These are phyloP conservation scores for Novumbra hubbsi DNA, from an alignment of 2,797 vertebrate genomes.

Conservation along the genomic window DNA sequence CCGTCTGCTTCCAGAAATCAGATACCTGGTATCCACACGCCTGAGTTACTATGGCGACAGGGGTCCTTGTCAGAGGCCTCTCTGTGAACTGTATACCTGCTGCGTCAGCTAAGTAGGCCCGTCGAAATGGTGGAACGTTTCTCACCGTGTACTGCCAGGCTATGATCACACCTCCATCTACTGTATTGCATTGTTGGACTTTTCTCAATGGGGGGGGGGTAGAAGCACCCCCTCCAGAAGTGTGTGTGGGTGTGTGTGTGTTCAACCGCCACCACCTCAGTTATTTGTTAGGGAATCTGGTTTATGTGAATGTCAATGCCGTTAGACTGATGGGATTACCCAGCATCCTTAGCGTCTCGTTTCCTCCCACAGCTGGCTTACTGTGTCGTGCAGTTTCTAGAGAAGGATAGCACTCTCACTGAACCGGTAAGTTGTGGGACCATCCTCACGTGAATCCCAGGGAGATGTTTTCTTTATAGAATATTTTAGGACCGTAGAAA, in stretches of 20 bases:
- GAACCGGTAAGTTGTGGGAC: constrained; percentile 85
- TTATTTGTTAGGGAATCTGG: neutral
- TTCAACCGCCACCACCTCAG: neutral
- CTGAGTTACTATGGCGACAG: constrained; percentile 14
- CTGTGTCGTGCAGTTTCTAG: constrained; percentile 97
- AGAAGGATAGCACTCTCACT: constrained; percentile 99
- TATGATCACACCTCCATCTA: neutral
- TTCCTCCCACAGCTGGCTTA: constrained; percentile 85
- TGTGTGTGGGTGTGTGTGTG: no score
- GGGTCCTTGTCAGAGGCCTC: constrained; percentile 25
- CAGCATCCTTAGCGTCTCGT: neutral
- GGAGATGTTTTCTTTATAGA: no score
- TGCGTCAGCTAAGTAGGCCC: neutral
- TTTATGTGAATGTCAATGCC: neutral
- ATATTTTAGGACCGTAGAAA: neutral
- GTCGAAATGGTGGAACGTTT: no score
- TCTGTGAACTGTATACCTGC: neutral
- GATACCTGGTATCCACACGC: constrained; percentile 7
- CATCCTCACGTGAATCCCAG: neutral
- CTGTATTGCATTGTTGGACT: constrained; percentile 1
- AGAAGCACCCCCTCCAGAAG: no score
- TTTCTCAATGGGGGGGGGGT: neutral
- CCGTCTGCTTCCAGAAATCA: neutral
- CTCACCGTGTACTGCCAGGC: no score
- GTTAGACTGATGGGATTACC: neutral